phyloP scores from a whole-genome alignment of 2,888 invertebrate species.

The Athripsodes cinereus region DNA sequence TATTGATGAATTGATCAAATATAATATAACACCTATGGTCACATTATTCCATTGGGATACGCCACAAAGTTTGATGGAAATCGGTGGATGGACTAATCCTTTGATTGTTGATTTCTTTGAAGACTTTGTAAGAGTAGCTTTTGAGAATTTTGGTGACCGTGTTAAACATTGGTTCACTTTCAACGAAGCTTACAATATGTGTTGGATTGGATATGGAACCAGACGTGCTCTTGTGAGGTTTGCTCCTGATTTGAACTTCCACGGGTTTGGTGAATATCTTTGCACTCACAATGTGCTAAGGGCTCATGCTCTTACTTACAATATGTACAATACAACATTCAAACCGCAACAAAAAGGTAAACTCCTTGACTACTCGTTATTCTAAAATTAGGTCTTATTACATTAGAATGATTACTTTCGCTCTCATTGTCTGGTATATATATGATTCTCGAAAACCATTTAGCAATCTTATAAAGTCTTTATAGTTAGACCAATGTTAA shows the following conservation, averaged over 20 bases:
- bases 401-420: too few relatives aligned
- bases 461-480: too few relatives aligned
- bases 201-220: constrained; percentile 45
- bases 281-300: constrained; percentile 57
- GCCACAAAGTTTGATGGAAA: constrained; percentile 38
- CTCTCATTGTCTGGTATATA: too few relatives aligned
- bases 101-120: constrained; percentile 53
- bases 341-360: neutral
- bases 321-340: constrained; percentile 38
- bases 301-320: constrained; percentile 60
- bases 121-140: constrained; percentile 52
- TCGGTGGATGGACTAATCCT: constrained; percentile 57
- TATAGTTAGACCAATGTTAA: too few relatives aligned
- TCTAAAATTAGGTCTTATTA: too few relatives aligned
- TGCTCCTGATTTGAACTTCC: constrained; percentile 46
- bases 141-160: constrained; percentile 43
- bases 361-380: too few relatives aligned
- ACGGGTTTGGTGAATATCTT: constrained; percentile 55
- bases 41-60: constrained; percentile 65
- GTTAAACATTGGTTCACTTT: constrained; percentile 56
- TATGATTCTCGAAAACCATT: too few relatives aligned
- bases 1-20: constrained; percentile 47
- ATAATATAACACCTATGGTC: constrained; percentile 54
- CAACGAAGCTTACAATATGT: constrained; percentile 55
- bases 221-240: constrained; percentile 43